Conservation (phyloP, 35 echinoderm and acorn worm genomes). For the Apostichopus japonicus region DNA sequence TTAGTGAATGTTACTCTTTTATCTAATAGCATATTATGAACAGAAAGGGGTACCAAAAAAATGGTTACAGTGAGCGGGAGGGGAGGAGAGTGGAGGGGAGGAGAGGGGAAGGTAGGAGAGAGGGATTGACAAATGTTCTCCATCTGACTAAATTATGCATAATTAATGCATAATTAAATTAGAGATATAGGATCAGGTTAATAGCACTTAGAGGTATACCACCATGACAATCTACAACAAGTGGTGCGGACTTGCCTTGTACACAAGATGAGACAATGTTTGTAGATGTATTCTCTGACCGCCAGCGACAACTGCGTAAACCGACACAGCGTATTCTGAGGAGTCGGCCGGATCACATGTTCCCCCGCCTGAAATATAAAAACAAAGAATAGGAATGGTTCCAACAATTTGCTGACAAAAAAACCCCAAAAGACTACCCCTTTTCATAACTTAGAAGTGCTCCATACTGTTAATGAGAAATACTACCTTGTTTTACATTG, state of each 20-base stretch:
- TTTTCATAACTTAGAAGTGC: not conserved
- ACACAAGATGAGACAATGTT: conserved; percentile 69
- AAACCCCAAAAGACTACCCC: not conserved
- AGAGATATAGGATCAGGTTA: no score
- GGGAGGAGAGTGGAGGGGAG: no score
- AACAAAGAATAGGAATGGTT: not conserved
- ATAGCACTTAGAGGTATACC: no score
- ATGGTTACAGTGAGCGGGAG: no score
- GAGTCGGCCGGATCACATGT: conserved; percentile 91
- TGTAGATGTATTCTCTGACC: conserved; percentile 38
- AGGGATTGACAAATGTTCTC: no score
- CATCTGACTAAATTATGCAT: no score
- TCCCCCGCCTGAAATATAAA: conserved; percentile 73
- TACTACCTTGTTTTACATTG: no score
- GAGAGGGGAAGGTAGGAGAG: no score
- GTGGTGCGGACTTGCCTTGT: conserved; percentile 64
- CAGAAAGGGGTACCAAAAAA: no score
- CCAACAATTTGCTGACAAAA: not conserved
- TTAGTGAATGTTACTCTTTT: no score
- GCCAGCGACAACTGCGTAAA: conserved; percentile 65
- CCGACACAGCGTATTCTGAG: conserved; percentile 66
- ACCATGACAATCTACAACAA: not conserved
- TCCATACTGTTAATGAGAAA: not conserved
- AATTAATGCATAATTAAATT: no score
- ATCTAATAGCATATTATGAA: no score